Evolutionary conservation across 2,888 invertebrate genomes (phyloP).

Genomic region (Oasisia sp.): DNA sequence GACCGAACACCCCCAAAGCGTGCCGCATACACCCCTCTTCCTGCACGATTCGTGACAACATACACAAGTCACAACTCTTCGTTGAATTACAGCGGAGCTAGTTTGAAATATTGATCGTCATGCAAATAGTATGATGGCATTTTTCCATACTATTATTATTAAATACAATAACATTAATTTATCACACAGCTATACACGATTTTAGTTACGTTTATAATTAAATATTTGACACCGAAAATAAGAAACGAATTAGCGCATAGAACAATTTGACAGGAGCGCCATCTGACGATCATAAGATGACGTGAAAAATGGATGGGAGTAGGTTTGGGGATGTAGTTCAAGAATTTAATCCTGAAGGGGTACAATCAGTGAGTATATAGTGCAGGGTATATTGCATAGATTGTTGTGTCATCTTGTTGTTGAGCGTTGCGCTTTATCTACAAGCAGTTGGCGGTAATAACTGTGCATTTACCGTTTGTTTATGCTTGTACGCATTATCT

Average conservation of each 20-base stretch:
- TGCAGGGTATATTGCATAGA: neutral
- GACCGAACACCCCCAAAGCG: neutral
- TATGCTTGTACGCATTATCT: neutral
- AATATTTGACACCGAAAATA: neutral
- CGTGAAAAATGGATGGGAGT: slow-evolving; percentile 13
- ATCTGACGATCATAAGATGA: neutral
- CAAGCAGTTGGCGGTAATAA: slow-evolving; percentile 1
- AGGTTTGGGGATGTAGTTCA: slow-evolving; percentile 13
- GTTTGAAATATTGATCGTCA: neutral
- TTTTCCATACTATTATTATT: neutral
- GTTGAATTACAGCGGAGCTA: neutral
- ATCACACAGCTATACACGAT: neutral
- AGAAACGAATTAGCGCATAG: neutral
- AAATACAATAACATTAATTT: neutral
- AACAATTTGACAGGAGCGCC: neutral
- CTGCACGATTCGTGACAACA: neutral
- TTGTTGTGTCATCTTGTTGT: neutral
- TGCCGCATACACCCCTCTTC: neutral
- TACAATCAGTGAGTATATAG: slow-evolving; percentile 17
- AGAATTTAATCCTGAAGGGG: slow-evolving; percentile 5
- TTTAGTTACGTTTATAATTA: neutral
- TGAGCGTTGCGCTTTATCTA: neutral
- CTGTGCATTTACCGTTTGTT: slow-evolving; percentile 10
- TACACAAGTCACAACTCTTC: neutral
- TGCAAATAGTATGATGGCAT: neutral